phyloP scores from a whole-genome alignment of 2,113 vertebrate genomes.

The Glareola pratincola region DNA sequence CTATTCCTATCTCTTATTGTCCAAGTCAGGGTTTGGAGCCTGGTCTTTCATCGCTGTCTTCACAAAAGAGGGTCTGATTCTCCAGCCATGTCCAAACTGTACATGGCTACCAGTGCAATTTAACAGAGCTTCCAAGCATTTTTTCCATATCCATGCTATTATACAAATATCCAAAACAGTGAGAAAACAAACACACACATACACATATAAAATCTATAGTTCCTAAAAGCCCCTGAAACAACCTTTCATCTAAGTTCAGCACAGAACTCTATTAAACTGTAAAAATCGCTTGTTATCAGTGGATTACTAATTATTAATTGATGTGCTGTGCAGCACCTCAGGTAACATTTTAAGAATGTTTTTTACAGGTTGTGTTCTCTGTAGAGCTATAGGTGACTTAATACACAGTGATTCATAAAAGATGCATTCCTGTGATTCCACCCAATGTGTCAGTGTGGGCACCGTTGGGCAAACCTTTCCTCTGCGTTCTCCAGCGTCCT shows the following conservation, averaged over 20 bases:
- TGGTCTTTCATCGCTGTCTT: not conserved
- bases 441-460: fast-evolving
- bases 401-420: not conserved
- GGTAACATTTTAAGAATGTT: not conserved
- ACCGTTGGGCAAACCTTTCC: fast-evolving
- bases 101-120: not conserved
- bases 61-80: not conserved
- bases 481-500: fast-evolving
- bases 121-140: not conserved
- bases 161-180: not conserved
- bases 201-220: not conserved
- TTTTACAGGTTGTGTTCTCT: not conserved
- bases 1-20: not conserved
- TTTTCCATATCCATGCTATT: not conserved
- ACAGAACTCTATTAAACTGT: not conserved
- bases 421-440: not conserved
- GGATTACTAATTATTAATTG: not conserved
- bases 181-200: not conserved
- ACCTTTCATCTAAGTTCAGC: not conserved
- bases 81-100: not conserved
- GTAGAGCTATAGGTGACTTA: not conserved
- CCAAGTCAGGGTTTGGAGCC: not conserved
- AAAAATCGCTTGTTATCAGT: not conserved
- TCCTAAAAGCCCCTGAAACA: not conserved
- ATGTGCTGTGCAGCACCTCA: not conserved